Evolutionary conservation across 2,113 vertebrate species (phyloP).

Genomic region (Alexandromys fortis): DNA sequence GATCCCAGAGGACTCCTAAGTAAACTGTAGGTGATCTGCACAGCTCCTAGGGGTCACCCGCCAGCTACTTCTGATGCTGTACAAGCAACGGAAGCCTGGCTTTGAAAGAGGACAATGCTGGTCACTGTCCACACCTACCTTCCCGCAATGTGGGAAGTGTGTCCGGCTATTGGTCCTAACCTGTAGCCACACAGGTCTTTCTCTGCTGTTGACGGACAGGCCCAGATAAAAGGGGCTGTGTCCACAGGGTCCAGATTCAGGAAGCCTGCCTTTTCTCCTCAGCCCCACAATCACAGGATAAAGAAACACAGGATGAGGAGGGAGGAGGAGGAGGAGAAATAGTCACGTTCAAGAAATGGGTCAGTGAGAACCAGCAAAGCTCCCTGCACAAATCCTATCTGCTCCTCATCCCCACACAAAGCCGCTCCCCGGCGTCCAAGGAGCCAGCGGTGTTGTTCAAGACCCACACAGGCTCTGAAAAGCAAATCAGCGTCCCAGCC

Average conservation of each 20-base stretch:
- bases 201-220: not conserved
- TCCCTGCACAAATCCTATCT: fast-evolving
- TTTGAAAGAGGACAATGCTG: slow-evolving; percentile 9
- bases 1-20: slow-evolving; percentile 71
- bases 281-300: slow-evolving; percentile 5
- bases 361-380: slow-evolving; percentile 4
- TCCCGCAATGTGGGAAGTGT: not conserved
- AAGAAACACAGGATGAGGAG: not conserved
- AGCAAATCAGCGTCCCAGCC: slow-evolving; percentile 73
- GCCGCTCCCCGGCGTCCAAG: not conserved
- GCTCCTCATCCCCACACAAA: not conserved
- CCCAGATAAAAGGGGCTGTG: not conserved
- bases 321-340: not conserved
- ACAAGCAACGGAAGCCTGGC: slow-evolving; percentile 1
- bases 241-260: not conserved
- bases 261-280: slow-evolving; percentile 2
- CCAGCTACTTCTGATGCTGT: slow-evolving; percentile 63
- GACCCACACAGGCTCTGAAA: slow-evolving; percentile 54
- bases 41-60: slow-evolving; percentile 31
- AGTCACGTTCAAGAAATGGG: slow-evolving; percentile 58
- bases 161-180: not conserved
- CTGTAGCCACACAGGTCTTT: fast-evolving
- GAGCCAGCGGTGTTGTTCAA: not conserved
- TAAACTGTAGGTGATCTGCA: slow-evolving; percentile 55
- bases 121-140: not conserved